Base-by-base conservation (phyloP, 2,113 vertebrate species). In the Dipodomys spectabilis region DNA sequence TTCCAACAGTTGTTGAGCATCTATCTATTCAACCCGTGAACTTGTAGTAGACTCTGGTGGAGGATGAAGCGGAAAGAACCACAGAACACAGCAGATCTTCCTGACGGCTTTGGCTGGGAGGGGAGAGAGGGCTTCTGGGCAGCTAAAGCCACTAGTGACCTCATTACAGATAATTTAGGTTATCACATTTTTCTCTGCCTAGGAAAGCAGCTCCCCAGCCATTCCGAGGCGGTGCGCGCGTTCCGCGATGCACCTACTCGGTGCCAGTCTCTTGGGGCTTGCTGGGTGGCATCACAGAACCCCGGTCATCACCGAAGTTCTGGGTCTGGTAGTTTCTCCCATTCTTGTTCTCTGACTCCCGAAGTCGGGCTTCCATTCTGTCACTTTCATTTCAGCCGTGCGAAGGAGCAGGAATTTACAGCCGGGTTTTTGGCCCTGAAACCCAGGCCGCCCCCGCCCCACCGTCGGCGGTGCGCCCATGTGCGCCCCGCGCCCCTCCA, bases 161-260 rank as follows among this genome's bases (percentile, higher is more conserved):
- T 96, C 73, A 73, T 95, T 90, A 74, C 39, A 28, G 82, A 88
- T 85, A 73, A 83, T 95, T 92, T 60, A 92, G 91, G 86, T 84
- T 94, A 72, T 86, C 69, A 4, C 45, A 49, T 49, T 81, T 92
- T 68, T 67, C 22, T 73, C 64, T 32, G 80, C 73, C 71, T 88
- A n/a, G 68, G 53, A 79, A 62, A 93, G 53, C 32, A 64, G 53
- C 35, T 94, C 49, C 62, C n/a, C 28, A 10, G 60, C 30, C n/a
- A 35, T 74, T 60, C 77, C 60, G 39, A 30, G 5, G 64, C 1
- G 60, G 49, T 25, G 32, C 82, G 44, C 5, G 13, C 62, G 13
- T 39, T 74, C 32, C 45, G 71, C 6, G 67, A 71, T 4, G 12
- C n/a, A 39, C n/a, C 73, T 73, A 28, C 28, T 28, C 2, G 0